phyloP scores from a whole-genome alignment of 2,113 vertebrate genomes.

The Octodon degus region DNA sequence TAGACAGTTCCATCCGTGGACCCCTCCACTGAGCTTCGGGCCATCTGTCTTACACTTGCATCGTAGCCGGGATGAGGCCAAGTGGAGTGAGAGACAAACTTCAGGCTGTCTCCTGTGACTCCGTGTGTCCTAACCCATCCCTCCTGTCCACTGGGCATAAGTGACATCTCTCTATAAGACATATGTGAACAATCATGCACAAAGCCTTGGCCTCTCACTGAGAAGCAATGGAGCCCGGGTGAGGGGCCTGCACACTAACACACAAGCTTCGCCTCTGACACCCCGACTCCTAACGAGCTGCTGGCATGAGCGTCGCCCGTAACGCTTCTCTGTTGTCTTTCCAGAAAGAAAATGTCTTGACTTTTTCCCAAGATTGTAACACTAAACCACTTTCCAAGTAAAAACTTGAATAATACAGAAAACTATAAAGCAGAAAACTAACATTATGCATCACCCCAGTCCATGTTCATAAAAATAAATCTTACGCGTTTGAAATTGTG shows the following conservation, averaged over 20 bases:
- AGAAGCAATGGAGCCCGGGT: fast-evolving
- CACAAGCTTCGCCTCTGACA: not conserved
- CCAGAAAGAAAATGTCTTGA: conserved; percentile 15
- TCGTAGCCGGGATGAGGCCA: fast-evolving
- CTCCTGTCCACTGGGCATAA: not conserved
- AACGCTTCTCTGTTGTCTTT: not conserved
- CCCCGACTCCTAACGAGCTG: not conserved
- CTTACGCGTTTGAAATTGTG: not conserved
- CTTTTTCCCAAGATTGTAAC: conserved; percentile 12
- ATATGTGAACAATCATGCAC: not conserved
- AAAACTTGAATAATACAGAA: not conserved
- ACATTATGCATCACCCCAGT: not conserved
- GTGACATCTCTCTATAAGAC: fast-evolving
- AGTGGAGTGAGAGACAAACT: fast-evolving
- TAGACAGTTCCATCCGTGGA: fast-evolving
- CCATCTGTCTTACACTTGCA: not conserved
- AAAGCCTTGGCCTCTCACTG: not conserved
- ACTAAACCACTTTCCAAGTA: not conserved
- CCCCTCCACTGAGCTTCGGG: not conserved
- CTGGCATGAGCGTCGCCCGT: not conserved
- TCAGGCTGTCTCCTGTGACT: not conserved
- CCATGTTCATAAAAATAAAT: not conserved
- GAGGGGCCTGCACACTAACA: not conserved
- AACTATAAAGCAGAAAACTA: not conserved
- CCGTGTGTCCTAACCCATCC: not conserved